Percentiles rank a stretch among this genome's conserved stretches.
phyloP scores from a whole-genome alignment of 2,113 vertebrate species.

The Oxygymnocypris stewartii region DNA sequence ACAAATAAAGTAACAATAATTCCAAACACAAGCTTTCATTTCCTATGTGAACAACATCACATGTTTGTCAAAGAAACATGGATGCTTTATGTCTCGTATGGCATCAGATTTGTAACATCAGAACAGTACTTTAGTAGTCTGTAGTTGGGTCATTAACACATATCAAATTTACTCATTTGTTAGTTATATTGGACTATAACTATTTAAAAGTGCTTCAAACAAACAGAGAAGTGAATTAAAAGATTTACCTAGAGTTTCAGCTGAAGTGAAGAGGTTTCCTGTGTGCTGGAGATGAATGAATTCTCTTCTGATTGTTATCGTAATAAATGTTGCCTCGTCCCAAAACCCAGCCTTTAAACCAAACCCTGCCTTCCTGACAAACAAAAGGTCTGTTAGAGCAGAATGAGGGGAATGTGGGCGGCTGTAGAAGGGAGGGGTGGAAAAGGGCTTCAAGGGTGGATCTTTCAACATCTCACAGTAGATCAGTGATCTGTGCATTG shows the following conservation, averaged over 20 bases:
- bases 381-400: neutral
- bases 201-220: no score
- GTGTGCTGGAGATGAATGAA: neutral
- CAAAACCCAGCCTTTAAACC: neutral
- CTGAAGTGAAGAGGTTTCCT: neutral
- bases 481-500: neutral
- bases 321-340: constrained; percentile 9
- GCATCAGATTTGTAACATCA: neutral
- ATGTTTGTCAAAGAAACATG: neutral
- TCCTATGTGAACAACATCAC: neutral
- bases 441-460: neutral
- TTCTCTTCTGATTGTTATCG: neutral
- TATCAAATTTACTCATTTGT: neutral
- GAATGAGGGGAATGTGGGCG: neutral
- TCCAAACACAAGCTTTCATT: neutral
- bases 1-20: neutral
- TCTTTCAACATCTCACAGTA: neutral
- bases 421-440: neutral
- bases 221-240: no score
- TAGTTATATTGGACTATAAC: no score
- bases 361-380: neutral
- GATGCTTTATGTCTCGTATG: neutral
- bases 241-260: no score
- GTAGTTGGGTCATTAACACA: neutral
- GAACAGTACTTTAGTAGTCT: neutral